These are phyloP conservation scores for Drosophila sp. DNA, from an alignment of 1,140 invertebrate genomes.

Conservation along the genomic window DNA sequence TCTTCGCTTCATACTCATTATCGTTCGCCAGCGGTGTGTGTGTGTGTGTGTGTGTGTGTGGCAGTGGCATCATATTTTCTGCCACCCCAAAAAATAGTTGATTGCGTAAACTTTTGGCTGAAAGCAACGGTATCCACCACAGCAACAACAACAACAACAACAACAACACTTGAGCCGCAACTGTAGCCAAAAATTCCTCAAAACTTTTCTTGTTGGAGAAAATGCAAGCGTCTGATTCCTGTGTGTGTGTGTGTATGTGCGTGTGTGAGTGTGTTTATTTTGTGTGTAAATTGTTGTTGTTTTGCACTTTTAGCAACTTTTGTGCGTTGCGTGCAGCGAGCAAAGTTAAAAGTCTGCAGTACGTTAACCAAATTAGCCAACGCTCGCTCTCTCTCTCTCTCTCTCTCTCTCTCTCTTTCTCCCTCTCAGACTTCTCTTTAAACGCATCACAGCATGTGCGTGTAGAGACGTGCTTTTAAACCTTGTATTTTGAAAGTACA, in stretches of 20 bases:
- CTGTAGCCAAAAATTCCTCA: slow-evolving; percentile 17
- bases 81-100: slow-evolving; percentile 50
- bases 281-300: slow-evolving; percentile 26
- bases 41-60: slow-evolving; percentile 25
- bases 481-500: no score
- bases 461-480: slow-evolving; percentile 11
- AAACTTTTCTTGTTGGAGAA: slow-evolving; percentile 29
- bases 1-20: slow-evolving; percentile 41
- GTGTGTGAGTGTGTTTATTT: slow-evolving; percentile 10
- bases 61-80: slow-evolving; percentile 43
- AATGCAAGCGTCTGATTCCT: slow-evolving; percentile 26
- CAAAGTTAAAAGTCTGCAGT: slow-evolving; percentile 39
- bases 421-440: not conserved
- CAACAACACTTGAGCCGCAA: slow-evolving; percentile 38
- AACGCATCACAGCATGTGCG: slow-evolving; percentile 8
- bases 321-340: slow-evolving; percentile 44
- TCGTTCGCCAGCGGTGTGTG: slow-evolving; percentile 13
- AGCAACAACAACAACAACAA: slow-evolving; percentile 8
- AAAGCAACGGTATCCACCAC: slow-evolving; percentile 4
- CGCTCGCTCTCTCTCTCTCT: slow-evolving; percentile 11
- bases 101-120: slow-evolving; percentile 55
- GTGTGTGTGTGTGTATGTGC: slow-evolving; percentile 8
- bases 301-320: slow-evolving; percentile 46
- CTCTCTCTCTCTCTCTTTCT: not conserved
- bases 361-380: slow-evolving; percentile 55